Percentiles rank a stretch among this genome's conserved stretches.
Evolutionary conservation across 2,113 vertebrate species (phyloP).

Genomic region (Mesocricetus auratus): DNA sequence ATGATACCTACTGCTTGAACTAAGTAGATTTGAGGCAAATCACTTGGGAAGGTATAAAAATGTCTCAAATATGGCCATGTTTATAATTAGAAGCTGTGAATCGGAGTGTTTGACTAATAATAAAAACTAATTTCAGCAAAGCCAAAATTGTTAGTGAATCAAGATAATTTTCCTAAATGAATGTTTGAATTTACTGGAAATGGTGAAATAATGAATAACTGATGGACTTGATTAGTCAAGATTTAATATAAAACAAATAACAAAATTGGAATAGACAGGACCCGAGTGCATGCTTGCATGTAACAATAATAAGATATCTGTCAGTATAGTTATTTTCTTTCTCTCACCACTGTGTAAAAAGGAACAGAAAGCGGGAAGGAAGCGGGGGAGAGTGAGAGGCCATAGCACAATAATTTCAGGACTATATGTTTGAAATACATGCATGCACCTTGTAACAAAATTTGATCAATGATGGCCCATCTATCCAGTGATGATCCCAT

Average conservation of each 20-base stretch:
- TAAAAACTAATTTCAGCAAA: conserved; percentile 15
- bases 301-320: neutral
- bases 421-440: neutral
- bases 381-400: neutral
- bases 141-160: conserved; percentile 56
- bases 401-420: neutral
- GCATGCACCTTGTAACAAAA: neutral
- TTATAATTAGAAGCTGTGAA: conserved; percentile 67
- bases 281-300: neutral
- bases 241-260: conserved; percentile 50
- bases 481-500: neutral
- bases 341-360: neutral
- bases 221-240: conserved; percentile 5
- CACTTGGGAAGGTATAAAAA: conserved; percentile 28
- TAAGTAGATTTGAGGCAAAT: conserved; percentile 55
- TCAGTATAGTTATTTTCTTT: neutral
- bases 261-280: neutral
- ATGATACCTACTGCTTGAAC: conserved; percentile 39
- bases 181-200: conserved; percentile 60
- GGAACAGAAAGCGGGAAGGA: neutral
- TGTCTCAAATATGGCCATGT: conserved; percentile 15
- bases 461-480: neutral
- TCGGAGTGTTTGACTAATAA: conserved; percentile 49
- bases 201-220: conserved; percentile 48
- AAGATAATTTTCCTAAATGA: conserved; percentile 60